Evolutionary conservation across 1,140 invertebrate species (phyloP), one percentile per base, ranked within the genome.

Genomic region (Panagrolaimus sp.): DNA sequence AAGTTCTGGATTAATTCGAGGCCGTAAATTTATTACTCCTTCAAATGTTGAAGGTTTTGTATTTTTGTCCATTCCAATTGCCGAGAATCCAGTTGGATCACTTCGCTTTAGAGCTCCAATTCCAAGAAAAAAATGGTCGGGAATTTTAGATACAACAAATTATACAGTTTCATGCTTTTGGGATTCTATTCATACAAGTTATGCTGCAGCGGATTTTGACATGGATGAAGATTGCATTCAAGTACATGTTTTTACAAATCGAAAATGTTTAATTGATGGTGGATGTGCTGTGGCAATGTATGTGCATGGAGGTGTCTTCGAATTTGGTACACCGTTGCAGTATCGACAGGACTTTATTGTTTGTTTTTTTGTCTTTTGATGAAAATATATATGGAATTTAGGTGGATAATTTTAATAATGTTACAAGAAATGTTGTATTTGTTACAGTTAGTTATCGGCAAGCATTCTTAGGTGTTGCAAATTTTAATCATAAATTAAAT

Each of bases 401-500:
- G 27, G 27, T 63, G 11, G 62, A 63, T 20, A 63, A 63, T 16
- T 63, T 63, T 43, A 43, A 31, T 43, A 63, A 63, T 43, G 62
- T 20, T 3, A 16, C 27, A n/a, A 11, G 62, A 63, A 63, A 63
- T 31, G 62, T 63, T 11, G 27, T 63, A 9, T 63, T 63, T 63
- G 62, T 63, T 0, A 42, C 9, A n/a, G 16, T 63, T 27, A 42
- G 16, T 9, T 63, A 42, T 42, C 62, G 62, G 14, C 27, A 63
- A 31, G 62, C 27, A 31, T 63, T 43, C 5, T 63, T 63, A 9
- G 62, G 27, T 38, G 27, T 63, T n/a, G 5, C 27, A 5, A 63
- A 63, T 31, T 43, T 63, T 11, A 63, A 63, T 63, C 27, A 63
- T 7, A 63, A 63, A 27, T 43, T 63, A 42, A 43, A 63, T 43